Evolutionary conservation across 2,888 invertebrate species (phyloP).

Genomic region (Platycheirus rosarum): DNA sequence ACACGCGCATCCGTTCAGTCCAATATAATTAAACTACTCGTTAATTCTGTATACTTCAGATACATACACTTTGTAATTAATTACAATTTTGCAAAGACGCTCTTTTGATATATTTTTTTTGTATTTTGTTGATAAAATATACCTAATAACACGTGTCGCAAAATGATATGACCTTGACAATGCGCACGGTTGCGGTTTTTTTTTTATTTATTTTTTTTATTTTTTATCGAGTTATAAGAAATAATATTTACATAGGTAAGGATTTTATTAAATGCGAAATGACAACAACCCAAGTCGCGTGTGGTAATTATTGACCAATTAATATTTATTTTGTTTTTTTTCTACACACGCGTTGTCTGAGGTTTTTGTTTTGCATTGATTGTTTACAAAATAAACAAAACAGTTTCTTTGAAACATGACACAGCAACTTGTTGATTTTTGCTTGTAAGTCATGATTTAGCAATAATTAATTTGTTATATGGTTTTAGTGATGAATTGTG

Average conservation of each 20-base stretch:
- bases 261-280: constrained; percentile 22
- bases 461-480: too few relatives aligned
- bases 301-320: constrained; percentile 1
- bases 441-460: too few relatives aligned
- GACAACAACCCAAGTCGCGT: not conserved
- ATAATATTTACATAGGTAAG: constrained; percentile 48
- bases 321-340: not conserved
- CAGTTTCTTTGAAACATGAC: too few relatives aligned
- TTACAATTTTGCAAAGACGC: constrained; percentile 25
- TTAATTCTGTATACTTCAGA: constrained; percentile 2
- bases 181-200: constrained; percentile 28
- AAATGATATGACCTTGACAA: constrained; percentile 64
- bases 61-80: constrained; percentile 20
- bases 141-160: constrained; percentile 58
- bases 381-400: too few relatives aligned
- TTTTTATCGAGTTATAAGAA: constrained; percentile 46
- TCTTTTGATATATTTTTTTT: constrained; percentile 2
- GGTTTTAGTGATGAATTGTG: too few relatives aligned
- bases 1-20: constrained; percentile 22
- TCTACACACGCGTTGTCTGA: constrained; percentile 14
- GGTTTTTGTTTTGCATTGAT: not conserved
- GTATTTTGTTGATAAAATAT: constrained; percentile 13
- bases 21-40: not conserved
- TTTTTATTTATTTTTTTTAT: constrained; percentile 5
- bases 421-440: too few relatives aligned